Conservation (phyloP, 2,888 invertebrate genomes). For the Oxytorus armatus region DNA sequence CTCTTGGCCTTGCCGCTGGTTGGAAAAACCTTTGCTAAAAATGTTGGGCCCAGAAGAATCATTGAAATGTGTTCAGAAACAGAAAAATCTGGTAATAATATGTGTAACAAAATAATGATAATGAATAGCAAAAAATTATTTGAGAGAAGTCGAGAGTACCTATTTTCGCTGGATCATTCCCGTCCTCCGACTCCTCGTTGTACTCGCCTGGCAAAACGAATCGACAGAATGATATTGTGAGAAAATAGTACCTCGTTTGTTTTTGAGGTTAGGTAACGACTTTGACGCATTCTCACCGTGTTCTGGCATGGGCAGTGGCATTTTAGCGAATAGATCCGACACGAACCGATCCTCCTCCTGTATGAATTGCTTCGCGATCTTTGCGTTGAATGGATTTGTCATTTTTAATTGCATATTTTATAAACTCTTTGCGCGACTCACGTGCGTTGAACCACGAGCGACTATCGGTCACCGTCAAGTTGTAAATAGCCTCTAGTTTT, state of each 20-base stretch:
- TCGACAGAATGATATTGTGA: neutral
- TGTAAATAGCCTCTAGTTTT: constrained; percentile 34
- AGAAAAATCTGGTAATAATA: neutral
- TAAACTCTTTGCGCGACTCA: constrained; percentile 37
- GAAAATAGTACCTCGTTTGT: constrained; percentile 7
- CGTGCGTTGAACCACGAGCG: constrained; percentile 39
- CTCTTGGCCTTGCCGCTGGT: constrained; percentile 79
- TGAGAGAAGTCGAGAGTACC: constrained; percentile 24
- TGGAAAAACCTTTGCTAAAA: constrained; percentile 37
- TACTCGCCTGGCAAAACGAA: constrained; percentile 66
- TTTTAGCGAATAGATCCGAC: constrained; percentile 86
- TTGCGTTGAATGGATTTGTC: constrained; percentile 80
- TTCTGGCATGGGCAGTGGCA: constrained; percentile 85
- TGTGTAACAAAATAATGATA: constrained; percentile 68
- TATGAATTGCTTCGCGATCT: constrained; percentile 84
- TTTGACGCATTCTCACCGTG: constrained; percentile 81
- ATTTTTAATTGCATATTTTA: constrained; percentile 81
- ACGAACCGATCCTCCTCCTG: constrained; percentile 87
- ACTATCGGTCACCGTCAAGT: constrained; percentile 60
- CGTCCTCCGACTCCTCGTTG: constrained; percentile 66
- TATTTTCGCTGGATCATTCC: constrained; percentile 38
- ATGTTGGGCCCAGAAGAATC: constrained; percentile 24
- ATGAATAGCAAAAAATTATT: constrained; percentile 49
- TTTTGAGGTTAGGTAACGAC: constrained; percentile 67
- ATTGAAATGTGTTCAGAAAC: constrained; percentile 83